Conservation (phyloP, 2,113 vertebrate genomes). For the Rattus norvegicus region GRCr8 NC_086020.1:242215001-242215500, state of each 20-base stretch:
- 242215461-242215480: conserved; percentile 24
- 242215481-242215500: conserved; percentile 54
- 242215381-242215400: background rate
- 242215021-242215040: too few relatives aligned
- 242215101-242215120: background rate
- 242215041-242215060: background rate
- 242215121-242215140: too few relatives aligned
- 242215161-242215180: background rate
- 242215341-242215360: background rate
- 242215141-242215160: background rate
- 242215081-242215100: background rate
- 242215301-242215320: background rate
- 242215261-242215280: background rate
- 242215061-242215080: background rate
- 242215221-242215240: background rate
- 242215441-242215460: conserved; percentile 54
- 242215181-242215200: background rate
- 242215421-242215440: background rate
- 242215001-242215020: too few relatives aligned
- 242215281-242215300: background rate
- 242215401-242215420: background rate
- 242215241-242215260: background rate
- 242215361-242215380: conserved; percentile 43
- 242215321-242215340: background rate
- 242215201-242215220: background rate